Base-by-base conservation (phyloP, 2,888 invertebrate genomes). In the Zhengitettix transpicula region DNA sequence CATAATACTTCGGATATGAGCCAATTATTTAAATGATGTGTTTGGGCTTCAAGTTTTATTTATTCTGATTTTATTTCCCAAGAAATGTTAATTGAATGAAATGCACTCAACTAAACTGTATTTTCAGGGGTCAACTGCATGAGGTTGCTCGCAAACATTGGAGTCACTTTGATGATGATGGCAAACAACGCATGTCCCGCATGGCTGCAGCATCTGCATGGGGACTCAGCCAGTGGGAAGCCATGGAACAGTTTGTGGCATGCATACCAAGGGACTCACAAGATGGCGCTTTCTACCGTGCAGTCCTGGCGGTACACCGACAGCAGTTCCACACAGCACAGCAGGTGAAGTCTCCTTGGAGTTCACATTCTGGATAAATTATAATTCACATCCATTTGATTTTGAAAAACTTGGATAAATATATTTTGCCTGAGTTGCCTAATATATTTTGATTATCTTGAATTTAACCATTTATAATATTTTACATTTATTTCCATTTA, bases 201-300 rank as follows among this genome's bases (percentile, higher is more conserved):
- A 82, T 98, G 74, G 96, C 96, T 0, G 88, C 91, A 0, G 92
- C 96, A 0, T 89, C 98, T 1, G 90, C 97, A 0, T 99, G 99
- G 94, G 97, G 97, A 2, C 76, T 95, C 16, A 87, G 87, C 60
- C 88, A 96, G 68, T 98, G 95, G 93, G 87, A 89, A 41, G 85
- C 87, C 7, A 94, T 99, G 94, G 85, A 89, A 65, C 85, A 87
- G 67, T 96, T 95, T 71, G 91, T 94, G 0, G 81, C 81, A 58
- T 83, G 89, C 65, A 87, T 99, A 65, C 94, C 96, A 0, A 83
- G 89, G 66, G 95, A 95, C 65, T 89, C 89, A 0, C 95, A 94
- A 69, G 98, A 99, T 67, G 96, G 97, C 2, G 88, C 95, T 0
- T 98, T 97, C 73, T 95, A 95, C 70, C 55, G 96, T 60, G 96